phyloP scores from a whole-genome alignment of 2,113 vertebrate genomes.

The Oreocharis arfaki region DNA sequence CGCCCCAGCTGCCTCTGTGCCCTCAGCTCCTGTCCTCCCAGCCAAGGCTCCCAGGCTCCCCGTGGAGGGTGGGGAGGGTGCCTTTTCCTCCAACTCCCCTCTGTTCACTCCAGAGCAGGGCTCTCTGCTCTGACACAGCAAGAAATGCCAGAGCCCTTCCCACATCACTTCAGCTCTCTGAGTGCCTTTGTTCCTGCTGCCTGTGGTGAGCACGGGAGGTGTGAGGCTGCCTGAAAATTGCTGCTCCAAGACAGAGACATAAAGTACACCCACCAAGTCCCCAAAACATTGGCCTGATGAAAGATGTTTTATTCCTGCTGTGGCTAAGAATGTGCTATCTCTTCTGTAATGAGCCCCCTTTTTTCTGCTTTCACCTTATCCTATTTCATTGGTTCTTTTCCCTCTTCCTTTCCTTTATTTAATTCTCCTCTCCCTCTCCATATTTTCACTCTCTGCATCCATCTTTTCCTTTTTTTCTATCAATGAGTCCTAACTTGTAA shows the following conservation, averaged over 20 bases:
- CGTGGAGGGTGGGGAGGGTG: background rate
- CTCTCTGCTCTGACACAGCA: background rate
- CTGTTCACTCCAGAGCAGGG: background rate
- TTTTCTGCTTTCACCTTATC: conserved; percentile 5
- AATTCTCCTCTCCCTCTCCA: background rate
- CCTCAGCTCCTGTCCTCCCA: background rate
- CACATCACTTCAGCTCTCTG: background rate
- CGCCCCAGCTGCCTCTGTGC: background rate
- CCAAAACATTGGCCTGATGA: background rate
- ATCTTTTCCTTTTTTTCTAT: background rate
- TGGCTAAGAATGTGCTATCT: background rate
- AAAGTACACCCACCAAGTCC: background rate
- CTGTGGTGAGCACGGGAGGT: background rate
- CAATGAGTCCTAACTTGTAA: background rate
- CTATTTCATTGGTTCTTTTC: background rate
- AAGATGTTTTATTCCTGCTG: background rate
- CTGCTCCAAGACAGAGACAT: background rate
- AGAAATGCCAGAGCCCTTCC: background rate
- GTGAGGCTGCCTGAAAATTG: background rate
- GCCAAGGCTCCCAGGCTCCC: background rate
- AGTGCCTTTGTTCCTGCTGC: background rate
- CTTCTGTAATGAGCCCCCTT: background rate
- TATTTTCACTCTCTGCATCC: background rate
- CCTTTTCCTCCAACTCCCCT: background rate
- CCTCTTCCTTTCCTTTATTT: background rate